A percentile compares a stretch with the other conserved stretches of the same genome.
These are phyloP conservation scores for Microcebus ravelobensis DNA, from an alignment of 2,113 vertebrate species.

Conservation along the genomic window DNA sequence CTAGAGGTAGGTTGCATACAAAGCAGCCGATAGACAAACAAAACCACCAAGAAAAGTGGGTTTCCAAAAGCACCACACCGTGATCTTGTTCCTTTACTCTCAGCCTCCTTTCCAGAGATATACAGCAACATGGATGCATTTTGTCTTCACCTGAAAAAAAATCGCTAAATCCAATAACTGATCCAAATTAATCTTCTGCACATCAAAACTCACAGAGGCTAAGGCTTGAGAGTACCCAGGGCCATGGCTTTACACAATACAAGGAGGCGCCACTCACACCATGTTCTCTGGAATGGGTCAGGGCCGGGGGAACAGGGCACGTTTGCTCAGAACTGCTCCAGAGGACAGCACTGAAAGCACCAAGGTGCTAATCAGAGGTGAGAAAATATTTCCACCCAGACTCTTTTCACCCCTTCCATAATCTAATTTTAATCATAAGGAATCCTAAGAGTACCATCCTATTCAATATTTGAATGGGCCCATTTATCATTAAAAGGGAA, in stretches of 20 bases:
- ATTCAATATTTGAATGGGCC: conserved; percentile 27
- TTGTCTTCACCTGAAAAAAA: conserved; percentile 10
- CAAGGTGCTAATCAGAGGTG: neutral
- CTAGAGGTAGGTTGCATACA: neutral
- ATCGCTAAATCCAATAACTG: neutral
- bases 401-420: neutral
- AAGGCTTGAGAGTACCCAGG: neutral
- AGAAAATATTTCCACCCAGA: neutral
- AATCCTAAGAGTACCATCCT: neutral
- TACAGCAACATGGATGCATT: neutral
- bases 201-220: neutral
- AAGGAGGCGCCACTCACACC: neutral
- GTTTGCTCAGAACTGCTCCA: neutral
- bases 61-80: neutral
- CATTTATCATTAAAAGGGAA: conserved; percentile 40
- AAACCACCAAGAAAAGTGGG: neutral
- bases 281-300: neutral
- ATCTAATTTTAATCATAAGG: conserved; percentile 37
- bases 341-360: neutral
- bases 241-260: neutral
- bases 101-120: neutral
- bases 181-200: neutral
- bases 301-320: fast-evolving
- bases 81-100: neutral
- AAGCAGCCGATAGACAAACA: neutral